These are phyloP conservation scores for Chrysogorgia sp. DNA, from an alignment of 92 coral and sea anemone species.

Conservation along the genomic window DNA sequence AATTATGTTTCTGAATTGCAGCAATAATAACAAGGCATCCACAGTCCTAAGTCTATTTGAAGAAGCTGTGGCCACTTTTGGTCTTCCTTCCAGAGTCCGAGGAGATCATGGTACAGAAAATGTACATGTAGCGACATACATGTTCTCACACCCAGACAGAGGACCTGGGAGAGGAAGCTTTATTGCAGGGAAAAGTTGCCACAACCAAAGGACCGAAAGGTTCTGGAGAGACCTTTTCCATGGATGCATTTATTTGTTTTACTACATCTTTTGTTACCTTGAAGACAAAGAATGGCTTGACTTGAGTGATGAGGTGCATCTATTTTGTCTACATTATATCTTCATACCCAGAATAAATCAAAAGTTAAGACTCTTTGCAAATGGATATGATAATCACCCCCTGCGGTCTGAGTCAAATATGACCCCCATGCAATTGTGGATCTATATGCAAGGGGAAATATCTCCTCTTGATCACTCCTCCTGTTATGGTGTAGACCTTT, in stretches of 20 bases:
- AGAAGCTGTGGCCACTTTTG: slow-evolving; percentile 50
- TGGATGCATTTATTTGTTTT: too few relatives aligned
- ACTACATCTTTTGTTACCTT: too few relatives aligned
- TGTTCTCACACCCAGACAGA: slow-evolving; percentile 59
- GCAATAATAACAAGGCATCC: slow-evolving; percentile 54
- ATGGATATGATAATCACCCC: slow-evolving; percentile 18
- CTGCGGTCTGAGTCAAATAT: background rate
- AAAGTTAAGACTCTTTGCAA: slow-evolving; percentile 25
- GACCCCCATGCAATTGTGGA: background rate
- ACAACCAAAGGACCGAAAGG: slow-evolving; percentile 61
- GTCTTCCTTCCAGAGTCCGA: slow-evolving; percentile 56
- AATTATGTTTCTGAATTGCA: slow-evolving; percentile 53
- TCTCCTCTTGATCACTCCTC: too few relatives aligned
- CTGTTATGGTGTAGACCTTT: too few relatives aligned
- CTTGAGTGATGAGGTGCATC: too few relatives aligned
- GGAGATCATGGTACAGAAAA: slow-evolving; percentile 65
- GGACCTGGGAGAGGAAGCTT: too few relatives aligned
- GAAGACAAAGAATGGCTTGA: too few relatives aligned
- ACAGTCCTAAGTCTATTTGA: slow-evolving; percentile 55
- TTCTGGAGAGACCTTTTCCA: slow-evolving; percentile 64
- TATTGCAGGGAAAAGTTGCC: slow-evolving; percentile 59
- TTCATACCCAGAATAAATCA: too few relatives aligned
- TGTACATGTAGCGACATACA: slow-evolving; percentile 52
- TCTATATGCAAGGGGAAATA: background rate
- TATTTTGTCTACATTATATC: too few relatives aligned